These are phyloP conservation scores for Thelaira solivaga DNA, from an alignment of 2,888 invertebrate genomes.

Conservation along the genomic window DNA sequence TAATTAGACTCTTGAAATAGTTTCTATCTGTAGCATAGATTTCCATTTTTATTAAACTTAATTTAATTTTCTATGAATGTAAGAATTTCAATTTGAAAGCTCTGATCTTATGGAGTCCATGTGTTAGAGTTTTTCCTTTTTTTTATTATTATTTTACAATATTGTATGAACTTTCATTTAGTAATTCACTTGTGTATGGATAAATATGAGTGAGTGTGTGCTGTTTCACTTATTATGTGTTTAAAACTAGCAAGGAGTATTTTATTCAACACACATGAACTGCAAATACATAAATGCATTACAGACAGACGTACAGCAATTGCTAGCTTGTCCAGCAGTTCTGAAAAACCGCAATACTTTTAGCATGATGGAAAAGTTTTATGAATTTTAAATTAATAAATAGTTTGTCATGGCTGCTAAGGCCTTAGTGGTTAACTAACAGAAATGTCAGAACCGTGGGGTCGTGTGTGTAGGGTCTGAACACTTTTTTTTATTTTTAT, in stretches of 20 bases:
- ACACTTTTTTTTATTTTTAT: neutral
- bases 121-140: neutral
- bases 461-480: neutral
- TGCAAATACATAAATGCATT: neutral
- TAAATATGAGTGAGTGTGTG: slow-evolving; percentile 32
- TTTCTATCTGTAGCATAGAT: too few relatives aligned
- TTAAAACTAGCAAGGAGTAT: slow-evolving; percentile 38
- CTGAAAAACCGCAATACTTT: neutral
- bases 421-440: too few relatives aligned
- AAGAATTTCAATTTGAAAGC: neutral
- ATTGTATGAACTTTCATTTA: slow-evolving; percentile 6
- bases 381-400: too few relatives aligned
- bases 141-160: neutral
- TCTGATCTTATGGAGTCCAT: neutral
- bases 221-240: slow-evolving; percentile 30
- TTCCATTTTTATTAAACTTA: neutral
- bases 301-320: neutral
- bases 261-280: neutral
- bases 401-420: too few relatives aligned
- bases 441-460: neutral
- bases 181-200: slow-evolving; percentile 6
- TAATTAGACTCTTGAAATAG: too few relatives aligned
- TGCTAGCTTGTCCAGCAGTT: neutral
- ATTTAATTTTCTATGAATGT: neutral
- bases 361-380: too few relatives aligned